phyloP scores from a whole-genome alignment of 2,113 vertebrate species.

The Mionectes macconnelli region DNA sequence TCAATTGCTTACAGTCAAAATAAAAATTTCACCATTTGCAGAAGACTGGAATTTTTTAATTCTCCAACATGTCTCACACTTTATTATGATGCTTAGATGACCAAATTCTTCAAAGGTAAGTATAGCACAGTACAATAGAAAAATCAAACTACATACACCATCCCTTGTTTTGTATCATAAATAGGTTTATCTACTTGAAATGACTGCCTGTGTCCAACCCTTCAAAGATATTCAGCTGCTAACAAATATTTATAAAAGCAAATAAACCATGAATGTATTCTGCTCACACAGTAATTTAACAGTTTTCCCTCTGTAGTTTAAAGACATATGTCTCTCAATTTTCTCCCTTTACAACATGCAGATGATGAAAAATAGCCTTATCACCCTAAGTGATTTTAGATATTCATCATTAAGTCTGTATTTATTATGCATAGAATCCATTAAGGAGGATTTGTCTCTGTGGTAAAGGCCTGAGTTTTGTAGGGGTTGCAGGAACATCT shows the following conservation, averaged over 20 bases:
- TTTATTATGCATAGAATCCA: background rate
- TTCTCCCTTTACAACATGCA: background rate
- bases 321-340: background rate
- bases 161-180: background rate
- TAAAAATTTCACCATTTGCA: background rate
- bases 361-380: conserved; percentile 25
- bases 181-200: background rate
- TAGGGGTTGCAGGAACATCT: background rate
- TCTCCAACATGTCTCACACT: background rate
- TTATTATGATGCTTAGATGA: background rate
- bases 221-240: background rate
- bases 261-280: background rate
- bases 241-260: background rate
- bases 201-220: background rate
- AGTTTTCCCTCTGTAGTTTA: background rate
- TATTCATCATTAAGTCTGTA: conserved; percentile 2
- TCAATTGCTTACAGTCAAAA: background rate
- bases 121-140: background rate
- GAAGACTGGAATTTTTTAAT: background rate
- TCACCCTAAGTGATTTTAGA: background rate
- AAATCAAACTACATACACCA: background rate
- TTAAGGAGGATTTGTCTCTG: background rate
- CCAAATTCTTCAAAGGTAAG: background rate
- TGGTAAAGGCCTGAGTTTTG: background rate
- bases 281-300: background rate